Base-by-base conservation (phyloP, 2,888 invertebrate species). In the Bhutanitis thaidina region DNA sequence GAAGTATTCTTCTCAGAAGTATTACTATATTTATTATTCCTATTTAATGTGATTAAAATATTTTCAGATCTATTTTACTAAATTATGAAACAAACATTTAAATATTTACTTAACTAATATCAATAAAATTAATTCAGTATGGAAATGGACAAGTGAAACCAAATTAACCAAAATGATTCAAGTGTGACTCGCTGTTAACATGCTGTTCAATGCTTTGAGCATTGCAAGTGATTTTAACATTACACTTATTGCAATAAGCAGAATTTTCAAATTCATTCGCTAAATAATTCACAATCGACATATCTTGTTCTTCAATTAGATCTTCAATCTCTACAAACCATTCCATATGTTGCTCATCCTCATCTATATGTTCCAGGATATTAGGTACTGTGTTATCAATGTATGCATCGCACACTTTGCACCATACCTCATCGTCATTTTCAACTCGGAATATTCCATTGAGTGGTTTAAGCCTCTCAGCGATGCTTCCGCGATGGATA, bases 321-420 rank as follows among this genome's bases (percentile, higher is more conserved):
- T 77, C 77, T 53, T 80, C 77, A 13, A 83, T 71, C 35, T 77
- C 72, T 14, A 66, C 53, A 37, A 83, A 75, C 82, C 83, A 83
- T 7, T 71, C 64, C 55, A 71, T 62, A 38, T 80, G 80, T 5
- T 67, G 62, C 7, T 69, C 64, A 54, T 77, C 71, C 53, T 76
- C 69, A 48, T 82, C 81, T 56, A 78, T 71, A 41, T 80, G 80
- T 9, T 66, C 64, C 7, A 77, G 58, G 15, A 80, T 60, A 9
- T 60, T 62, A 35, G 54, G 57, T 1, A 73, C 65, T 1, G 69
- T 69, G 43, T 77, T 77, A 0, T 73, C 71, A 29, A 80, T 62
- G 52, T 70, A 77, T 0, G 47, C 58, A 49, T 80, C 65, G 52
- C 80, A 81, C 0, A 80, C 59, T 65, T 80, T 80, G 60, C 80